Base-by-base conservation (phyloP, 2,797 vertebrate species). In the Pangasius mekongensis region DNA sequence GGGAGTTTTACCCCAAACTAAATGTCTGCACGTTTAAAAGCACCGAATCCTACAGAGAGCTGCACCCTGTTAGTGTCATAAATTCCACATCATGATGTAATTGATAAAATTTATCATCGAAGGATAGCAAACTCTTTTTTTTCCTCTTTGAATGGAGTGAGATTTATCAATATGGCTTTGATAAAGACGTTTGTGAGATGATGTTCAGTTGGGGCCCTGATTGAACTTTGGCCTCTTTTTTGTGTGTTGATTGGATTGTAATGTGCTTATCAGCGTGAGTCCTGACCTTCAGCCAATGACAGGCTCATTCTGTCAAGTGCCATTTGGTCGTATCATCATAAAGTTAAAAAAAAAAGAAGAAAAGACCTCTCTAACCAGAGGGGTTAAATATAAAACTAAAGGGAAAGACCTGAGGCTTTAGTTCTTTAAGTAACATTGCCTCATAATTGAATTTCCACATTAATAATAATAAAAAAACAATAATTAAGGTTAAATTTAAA, bases 241-340 rank as follows among this genome's bases (percentile, higher is more conserved):
- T 43, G 71, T 86, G 66, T 76, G 77, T 69, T 64, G 76, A 73
- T 86, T 66, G 69, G 56, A 54, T 64, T 62, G 73, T 22, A 86
- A 39, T 20, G n/a, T 22, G 30, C 66, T 71, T 90, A 86, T 87
- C 64, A 76, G 62, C 36, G 24, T n/a, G 69, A 33, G 52, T 60
- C 36, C 67, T 54, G 88, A 81, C 87, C 82, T 89, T 87, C 84
- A 86, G 69, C 67, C 88, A 87, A 39, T 18, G 47, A 39, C 73
- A 74, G 69, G 66, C 74, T 86, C 71, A 49, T 49, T 49, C 27
- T 71, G 52, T 43, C 10, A 52, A 69, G 76, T 27, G 24, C 54
- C 56, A 36, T 82, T 30, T 49, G 36, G 86, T 43, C 66, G 10
- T 39, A 60, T 39, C 39, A 54, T 77, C 43, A 69, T 66, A 87